Evolutionary conservation across 1,140 invertebrate species (phyloP), one percentile per base, ranked within the genome.

Genomic region (Drosophila carrolli): DNA sequence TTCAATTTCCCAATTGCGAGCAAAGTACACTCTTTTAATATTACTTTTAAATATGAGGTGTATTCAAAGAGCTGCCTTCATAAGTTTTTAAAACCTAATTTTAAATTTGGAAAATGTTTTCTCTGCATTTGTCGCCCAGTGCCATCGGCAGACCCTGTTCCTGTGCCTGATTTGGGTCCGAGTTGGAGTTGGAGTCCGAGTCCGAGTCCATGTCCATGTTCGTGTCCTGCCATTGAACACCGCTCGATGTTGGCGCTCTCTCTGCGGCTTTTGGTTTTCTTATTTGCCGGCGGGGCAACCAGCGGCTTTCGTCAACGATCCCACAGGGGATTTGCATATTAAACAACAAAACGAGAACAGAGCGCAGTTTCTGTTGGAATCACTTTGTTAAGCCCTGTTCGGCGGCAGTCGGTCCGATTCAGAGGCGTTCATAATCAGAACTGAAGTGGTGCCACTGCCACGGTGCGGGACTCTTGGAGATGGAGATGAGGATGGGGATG

Each of bases 381-480:
- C 78, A 85, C 81, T 85, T 81, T 81, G 81, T 86, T 85, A 85
- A 86, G 68, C 81, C 77, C 44, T 75, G 75, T 75, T 63, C 71
- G 58, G 80, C 76, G 63, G 80, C 80, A 81, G 55, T 80, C 62
- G 71, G 71, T 62, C 81, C 81, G 61, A 78, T 76, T 84, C 81
- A 75, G 80, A 83, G 81, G 78, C 82, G 78, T 86, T 86, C 78
- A 85, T 85, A 85, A 85, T 86, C 82, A 81, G 84, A 85, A 81
- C 78, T 85, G 81, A 85, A 85, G 81, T 84, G 81, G 72, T 80
- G 81, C 81, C 65, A 23, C 63, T 7, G 29, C 29, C 29, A 32
- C 29, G 29, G 8, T 8, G 29, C 29, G 6, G 73, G 73, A 2
- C 8, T 71, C 63, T 14, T 13, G 51, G 9, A 3, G 4, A 4